Conservation (phyloP, 35 echinoderm and acorn worm genomes). For the Acanthaster planci region DNA sequence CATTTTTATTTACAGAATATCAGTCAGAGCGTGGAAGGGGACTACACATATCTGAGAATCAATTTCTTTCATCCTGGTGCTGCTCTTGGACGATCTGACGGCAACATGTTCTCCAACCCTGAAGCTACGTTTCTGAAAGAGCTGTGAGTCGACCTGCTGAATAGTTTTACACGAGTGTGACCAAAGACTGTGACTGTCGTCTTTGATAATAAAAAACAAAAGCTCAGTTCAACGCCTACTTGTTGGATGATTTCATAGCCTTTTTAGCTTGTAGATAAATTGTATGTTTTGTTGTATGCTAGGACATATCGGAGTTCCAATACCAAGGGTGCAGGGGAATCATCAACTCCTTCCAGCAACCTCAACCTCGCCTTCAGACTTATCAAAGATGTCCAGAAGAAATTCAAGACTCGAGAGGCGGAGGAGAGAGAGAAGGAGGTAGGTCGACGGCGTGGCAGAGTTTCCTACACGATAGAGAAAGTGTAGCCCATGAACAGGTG, state of each 20-base stretch:
- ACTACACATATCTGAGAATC: conserved; percentile 95
- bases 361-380: conserved; percentile 87
- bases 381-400: conserved; percentile 97
- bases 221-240: background rate
- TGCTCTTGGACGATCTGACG: conserved; percentile 69
- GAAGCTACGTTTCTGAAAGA: conserved; percentile 92
- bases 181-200: background rate
- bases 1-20: conserved; percentile 76
- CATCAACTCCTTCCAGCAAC: conserved; percentile 72
- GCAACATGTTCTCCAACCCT: conserved; percentile 69
- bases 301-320: conserved; percentile 93
- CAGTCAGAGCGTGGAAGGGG: conserved; percentile 96
- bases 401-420: conserved; percentile 92
- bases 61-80: conserved; percentile 94
- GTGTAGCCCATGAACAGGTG: too few relatives aligned
- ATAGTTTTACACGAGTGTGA: too few relatives aligned
- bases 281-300: conserved; percentile 11
- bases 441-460: background rate
- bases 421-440: conserved; percentile 98
- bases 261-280: background rate
- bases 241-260: background rate
- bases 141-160: conserved; percentile 63
- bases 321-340: conserved; percentile 75
- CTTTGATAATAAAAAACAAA: background rate
- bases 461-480: too few relatives aligned